Evolutionary conservation across 2,113 vertebrate species (phyloP), one percentile per base, ranked within the genome.

Genomic region (Uria aalge): DNA sequence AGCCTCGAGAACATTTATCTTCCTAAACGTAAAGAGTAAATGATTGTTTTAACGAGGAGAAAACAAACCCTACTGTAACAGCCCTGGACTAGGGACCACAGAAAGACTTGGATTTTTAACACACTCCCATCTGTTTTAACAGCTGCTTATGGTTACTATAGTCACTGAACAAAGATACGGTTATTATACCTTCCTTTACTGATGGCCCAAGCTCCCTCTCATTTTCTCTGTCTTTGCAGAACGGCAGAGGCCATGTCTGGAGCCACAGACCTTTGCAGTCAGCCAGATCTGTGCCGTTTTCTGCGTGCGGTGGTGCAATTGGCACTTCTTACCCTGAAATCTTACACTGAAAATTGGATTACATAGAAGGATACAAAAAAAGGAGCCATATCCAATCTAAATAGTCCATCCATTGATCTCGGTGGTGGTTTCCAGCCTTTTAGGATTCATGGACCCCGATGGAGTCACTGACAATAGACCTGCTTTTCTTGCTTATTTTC

Each of bases 181-280:
- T 90, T 96, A 90, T 97, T 97, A 95, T 93, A 93, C 96, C 71
- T 95, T 94, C 88, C 72, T 60, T 88, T 77, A 63, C 9, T 63
- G 96, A 91, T 96, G 89, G 88, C 62, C 74, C 55, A 21, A 83
- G 53, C 67, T 95, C 82, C 57, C 43, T 76, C 50, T 85, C 75
- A 71, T 80, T 96, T 92, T 34, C 68, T 90, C 77, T 93, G 92
- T 90, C 71, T 62, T 43, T 81, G 92, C 72, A 88, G 89, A 84
- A 77, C 19, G 68, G 82, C 88, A 95, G 53, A 78, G 78, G 72
- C 87, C 38, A 29, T 12, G 53, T 41, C 40, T 79, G 64, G 81
- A 88, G 90, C 62, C 84, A 63, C 67, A 68, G 80, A 59, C 48
- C 71, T 53, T 66, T 52, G 74, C 26, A 78, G 73, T 62, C 67